These are phyloP conservation scores for Oryzias melastigma DNA, from an alignment of 2,113 vertebrate genomes.

Conservation along the genomic window DNA sequence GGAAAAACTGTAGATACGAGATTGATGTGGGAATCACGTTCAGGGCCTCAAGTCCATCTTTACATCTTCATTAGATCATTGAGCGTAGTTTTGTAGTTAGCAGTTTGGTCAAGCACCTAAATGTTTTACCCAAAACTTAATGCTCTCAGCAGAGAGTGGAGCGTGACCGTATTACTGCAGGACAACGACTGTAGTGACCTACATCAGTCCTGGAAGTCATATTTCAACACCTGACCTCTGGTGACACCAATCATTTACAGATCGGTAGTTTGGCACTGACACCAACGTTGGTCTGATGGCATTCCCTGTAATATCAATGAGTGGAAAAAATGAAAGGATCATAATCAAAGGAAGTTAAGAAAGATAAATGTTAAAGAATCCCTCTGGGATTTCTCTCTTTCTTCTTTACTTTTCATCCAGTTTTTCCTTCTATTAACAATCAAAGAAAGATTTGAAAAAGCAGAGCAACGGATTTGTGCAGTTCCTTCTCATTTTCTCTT, in stretches of 20 bases:
- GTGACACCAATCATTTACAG: constrained; percentile 22
- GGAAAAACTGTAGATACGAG: no score
- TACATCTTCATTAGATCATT: no score
- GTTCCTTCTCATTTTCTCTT: no score
- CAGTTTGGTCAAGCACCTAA: neutral
- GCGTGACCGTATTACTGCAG: constrained; percentile 11
- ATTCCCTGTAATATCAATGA: constrained; percentile 16
- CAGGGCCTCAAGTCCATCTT: no score
- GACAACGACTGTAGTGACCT: constrained; percentile 6
- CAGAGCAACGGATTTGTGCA: neutral
- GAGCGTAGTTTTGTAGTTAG: neutral
- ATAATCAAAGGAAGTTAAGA: neutral
- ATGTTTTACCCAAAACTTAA: neutral
- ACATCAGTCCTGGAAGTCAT: constrained; percentile 3
- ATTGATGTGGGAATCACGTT: no score
- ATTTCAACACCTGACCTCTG: constrained; percentile 44
- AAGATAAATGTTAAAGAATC: no score
- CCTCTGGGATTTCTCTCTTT: no score
- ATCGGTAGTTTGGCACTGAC: constrained; percentile 38
- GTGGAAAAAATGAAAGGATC: neutral
- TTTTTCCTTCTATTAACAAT: no score
- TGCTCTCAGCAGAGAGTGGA: constrained; percentile 2
- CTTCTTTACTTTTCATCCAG: no score
- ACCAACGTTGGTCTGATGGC: constrained; percentile 11
- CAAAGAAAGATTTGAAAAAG: no score